A percentile compares a stretch with the other conserved stretches of the same genome.
phyloP scores from a whole-genome alignment of 2,797 vertebrate species.

The Tapirus indicus region DNA sequence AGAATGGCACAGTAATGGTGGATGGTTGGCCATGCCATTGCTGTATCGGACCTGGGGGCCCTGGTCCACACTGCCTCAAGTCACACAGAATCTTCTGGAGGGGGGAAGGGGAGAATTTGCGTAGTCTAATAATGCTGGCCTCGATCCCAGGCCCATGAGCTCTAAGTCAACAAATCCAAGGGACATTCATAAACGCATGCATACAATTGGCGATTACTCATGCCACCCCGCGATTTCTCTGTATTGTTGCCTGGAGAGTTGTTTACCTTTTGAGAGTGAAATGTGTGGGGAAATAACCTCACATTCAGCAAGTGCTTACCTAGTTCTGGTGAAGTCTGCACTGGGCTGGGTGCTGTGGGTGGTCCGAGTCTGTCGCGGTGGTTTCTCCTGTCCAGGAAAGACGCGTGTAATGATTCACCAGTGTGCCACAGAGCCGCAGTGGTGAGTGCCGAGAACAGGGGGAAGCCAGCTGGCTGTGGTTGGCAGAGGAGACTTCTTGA shows the following conservation, averaged over 20 bases:
- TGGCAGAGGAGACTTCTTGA: not conserved
- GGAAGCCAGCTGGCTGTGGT: not conserved
- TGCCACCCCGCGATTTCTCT: not conserved
- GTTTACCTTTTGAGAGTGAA: not conserved
- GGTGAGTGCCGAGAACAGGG: not conserved
- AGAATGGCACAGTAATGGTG: accelerated
- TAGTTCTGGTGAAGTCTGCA: not conserved
- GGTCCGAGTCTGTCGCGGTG: accelerated
- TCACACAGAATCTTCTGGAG: not conserved
- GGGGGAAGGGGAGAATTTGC: not conserved
- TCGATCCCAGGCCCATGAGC: not conserved
- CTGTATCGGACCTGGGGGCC: not conserved
- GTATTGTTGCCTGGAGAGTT: not conserved
- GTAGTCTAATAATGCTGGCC: not conserved
- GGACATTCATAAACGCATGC: accelerated
- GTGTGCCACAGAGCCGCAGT: accelerated
- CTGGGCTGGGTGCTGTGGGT: not conserved
- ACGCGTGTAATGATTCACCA: not conserved
- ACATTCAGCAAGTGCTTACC: not conserved
- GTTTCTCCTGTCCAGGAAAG: not conserved
- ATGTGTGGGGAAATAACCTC: not conserved
- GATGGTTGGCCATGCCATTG: accelerated
- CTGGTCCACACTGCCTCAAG: not conserved
- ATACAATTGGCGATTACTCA: accelerated
- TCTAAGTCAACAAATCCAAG: not conserved